Base-by-base conservation (phyloP, 2,113 vertebrate species). In the Triplophysa siluroides region DNA sequence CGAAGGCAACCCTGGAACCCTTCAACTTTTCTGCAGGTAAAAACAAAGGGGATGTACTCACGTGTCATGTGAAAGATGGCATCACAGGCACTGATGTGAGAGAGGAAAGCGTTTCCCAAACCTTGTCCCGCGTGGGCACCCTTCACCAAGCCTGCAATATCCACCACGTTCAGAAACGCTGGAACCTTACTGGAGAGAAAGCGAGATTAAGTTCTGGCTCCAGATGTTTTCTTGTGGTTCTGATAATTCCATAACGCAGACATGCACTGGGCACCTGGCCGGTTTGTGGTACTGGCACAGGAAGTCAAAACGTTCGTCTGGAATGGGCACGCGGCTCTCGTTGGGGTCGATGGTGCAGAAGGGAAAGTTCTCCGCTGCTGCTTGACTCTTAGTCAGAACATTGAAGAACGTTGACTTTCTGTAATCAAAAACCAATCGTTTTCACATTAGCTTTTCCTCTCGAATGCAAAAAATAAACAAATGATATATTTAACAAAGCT, bases 331-430 rank as follows among this genome's bases (percentile, higher is more conserved):
- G 83, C 97, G 92, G 88, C 97, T 98, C 88, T 99, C 98, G 21
- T 99, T 99, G 18, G 97, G 97, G 86, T 99, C 96, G 64, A 99
- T 99, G 19, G 98, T 99, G 90, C 98, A 99, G 92, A 99, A 99
- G 0, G 98, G 98, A 83, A 99, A 99, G 41, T 99, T 99, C 83
- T 99, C 97, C 0, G 98, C 97, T 41, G 96, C 91, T 0, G 96
- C 98, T 82, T 98, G 96, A 84, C 96, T 99, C 90, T 97, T 99
- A 1, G 97, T 99, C 88, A 99, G 90, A 61, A 99, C 97, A 76
- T 99, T 99, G 90, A 99, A 99, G 92, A 99, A 99, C 0, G 98
- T 99, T 0, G 98, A 99, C 87, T 99, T 99, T 88, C 97, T 99
- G 85, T 26, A 82, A 78, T 1, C 13, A 52, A 78, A 41, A 8